Evolutionary conservation across 2,113 vertebrate species (phyloP).

Genomic region (Bos taurus): DNA sequence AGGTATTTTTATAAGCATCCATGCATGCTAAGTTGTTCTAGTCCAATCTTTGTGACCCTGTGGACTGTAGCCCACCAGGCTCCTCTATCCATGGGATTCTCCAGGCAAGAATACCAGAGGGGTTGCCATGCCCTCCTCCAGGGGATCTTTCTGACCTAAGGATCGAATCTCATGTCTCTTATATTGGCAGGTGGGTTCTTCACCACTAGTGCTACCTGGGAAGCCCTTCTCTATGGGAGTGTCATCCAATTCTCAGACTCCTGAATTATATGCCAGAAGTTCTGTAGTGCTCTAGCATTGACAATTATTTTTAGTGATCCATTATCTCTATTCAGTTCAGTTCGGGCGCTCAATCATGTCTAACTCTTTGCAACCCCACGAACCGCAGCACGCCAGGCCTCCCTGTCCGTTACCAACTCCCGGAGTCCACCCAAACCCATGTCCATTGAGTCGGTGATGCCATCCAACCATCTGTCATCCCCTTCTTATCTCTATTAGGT

Average conservation of each 20-base stretch:
- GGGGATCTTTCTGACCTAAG: not conserved
- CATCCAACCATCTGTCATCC: not conserved
- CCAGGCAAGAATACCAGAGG: not conserved
- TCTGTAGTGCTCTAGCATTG: not conserved
- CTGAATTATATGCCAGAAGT: not conserved
- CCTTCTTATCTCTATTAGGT: not conserved
- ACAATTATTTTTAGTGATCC: not conserved
- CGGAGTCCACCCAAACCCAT: not conserved
- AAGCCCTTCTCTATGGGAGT: not conserved
- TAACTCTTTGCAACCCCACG: not conserved
- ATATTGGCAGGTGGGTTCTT: not conserved
- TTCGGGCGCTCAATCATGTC: fast-evolving
- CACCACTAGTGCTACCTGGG: not conserved
- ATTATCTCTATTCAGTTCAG: not conserved
- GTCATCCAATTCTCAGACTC: not conserved
- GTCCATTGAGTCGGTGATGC: not conserved
- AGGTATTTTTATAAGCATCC: not conserved
- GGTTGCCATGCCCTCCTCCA: not conserved
- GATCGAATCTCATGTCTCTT: not conserved
- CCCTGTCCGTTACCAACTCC: not conserved
- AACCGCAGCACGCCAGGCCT: not conserved
- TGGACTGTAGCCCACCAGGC: not conserved
- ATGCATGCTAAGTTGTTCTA: not conserved
- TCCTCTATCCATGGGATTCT: not conserved
- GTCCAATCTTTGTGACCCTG: not conserved